Base-by-base conservation (phyloP, 2,888 invertebrate genomes). In the Diarsia rubi region DNA sequence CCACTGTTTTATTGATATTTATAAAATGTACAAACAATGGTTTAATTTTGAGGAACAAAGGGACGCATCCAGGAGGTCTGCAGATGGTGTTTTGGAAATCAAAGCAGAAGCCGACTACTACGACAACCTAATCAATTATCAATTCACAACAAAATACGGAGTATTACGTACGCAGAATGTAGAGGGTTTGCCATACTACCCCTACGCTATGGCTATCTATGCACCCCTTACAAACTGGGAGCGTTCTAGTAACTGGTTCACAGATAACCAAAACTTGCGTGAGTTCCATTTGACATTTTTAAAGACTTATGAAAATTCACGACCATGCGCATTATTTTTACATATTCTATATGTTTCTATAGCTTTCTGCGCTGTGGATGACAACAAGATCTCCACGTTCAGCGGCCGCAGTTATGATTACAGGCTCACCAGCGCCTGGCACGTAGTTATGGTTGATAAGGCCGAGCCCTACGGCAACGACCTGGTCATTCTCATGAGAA, bases 321-420 rank as follows among this genome's bases (percentile, higher is more conserved):
- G 27, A 16, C 16, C 27, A 57, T 27, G 16, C 3, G 27, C 57
- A 57, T 24, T 37, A 8, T 57, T 44, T 66, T 21, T 45, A 54
- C 9, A 44, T 5, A n/a, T 62, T 49, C 8, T n/a, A 24, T 16
- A 16, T 57, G 27, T 57, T 27, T 19, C 9, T 59, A 76, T 91
- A 98, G 98, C 97, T 4, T 95, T 94, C 86, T 98, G 98, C 89
- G 94, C 97, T 4, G 91, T 98, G 59, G 98, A 98, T 83, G 93
- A 96, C 60, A 96, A 93, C 68, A 93, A 93, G 72, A 95, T 97
- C 68, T 96, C 94, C 83, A 98, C 98, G 2, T 98, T 98, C 92
- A 98, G 98, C 92, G 97, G 97, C 88, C 97, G 96, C 59, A 96
- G 96, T 67, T 98, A 97, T 90, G 94, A 97, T 19, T 94, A 97